Evolutionary conservation across 2,888 invertebrate species (phyloP), one percentile per base, ranked within the genome.

Genomic region (Chrysomela aeneicollis): DNA sequence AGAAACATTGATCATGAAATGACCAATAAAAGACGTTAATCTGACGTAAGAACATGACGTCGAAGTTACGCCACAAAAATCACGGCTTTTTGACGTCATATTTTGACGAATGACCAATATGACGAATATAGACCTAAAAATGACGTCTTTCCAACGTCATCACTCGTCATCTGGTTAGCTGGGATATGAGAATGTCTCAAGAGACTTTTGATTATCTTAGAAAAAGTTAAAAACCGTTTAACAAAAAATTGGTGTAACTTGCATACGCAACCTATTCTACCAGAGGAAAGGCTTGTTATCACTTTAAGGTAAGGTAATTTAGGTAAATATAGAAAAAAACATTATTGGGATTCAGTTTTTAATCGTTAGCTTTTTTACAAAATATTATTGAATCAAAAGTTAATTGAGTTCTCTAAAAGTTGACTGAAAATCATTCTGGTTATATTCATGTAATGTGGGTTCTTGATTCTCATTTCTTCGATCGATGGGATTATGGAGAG

Each of bases 151-250:
- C 8, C 18, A 22, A 37, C 19, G 54, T 54, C 52, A 52, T 52
- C 52, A 52, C 18, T 52, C 52, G 52, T 53, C 37, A 54, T 37
- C 37, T 54, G 54, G 37, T 35, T 54, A 37, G 54, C 54, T 54
- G 54, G 54, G 54, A 26, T 3, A 26, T 26, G n/a, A n/a, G 26
- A 51, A 51, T 51, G 51, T 22, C n/a, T 17, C 17, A 8, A 15
- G 51, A 22, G 19, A 51, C 51, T 8, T 15, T 51, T 17, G 12
- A 5, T 22, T 17, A 21, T 51, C n/a, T 51, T 51, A n/a, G 10
- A 35, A 35, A 35, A 26, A 26, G 6, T n/a, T n/a, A n/a, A n/a
- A n/a, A n/a, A n/a, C n/a, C n/a, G n/a, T n/a, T n/a, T n/a, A n/a
- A n/a, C n/a, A n/a, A n/a, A n/a, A n/a, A n/a, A n/a, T n/a, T n/a